Evolutionary conservation across 2,113 vertebrate genomes (phyloP).

Genomic region (Orcinus orca): DNA sequence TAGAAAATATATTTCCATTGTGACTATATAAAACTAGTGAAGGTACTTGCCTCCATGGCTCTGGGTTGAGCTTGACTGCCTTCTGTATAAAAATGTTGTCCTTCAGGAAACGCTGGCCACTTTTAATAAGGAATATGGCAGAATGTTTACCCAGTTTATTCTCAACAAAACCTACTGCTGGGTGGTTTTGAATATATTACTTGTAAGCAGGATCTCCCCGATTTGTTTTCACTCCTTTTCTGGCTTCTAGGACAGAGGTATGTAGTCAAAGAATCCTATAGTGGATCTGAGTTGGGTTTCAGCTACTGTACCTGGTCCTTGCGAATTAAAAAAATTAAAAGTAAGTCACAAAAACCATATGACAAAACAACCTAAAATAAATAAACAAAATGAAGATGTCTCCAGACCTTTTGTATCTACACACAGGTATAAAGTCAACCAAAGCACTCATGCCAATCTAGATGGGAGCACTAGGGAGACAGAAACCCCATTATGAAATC

Average conservation of each 20-base stretch:
- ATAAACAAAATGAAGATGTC: conserved; percentile 79
- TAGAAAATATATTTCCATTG: conserved; percentile 67
- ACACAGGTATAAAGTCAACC: conserved; percentile 81
- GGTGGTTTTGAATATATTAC: background rate
- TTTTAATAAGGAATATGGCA: conserved; percentile 36
- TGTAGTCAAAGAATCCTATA: conserved; percentile 80
- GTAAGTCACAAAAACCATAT: conserved; percentile 69
- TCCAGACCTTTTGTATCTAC: conserved; percentile 81
- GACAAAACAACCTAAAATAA: conserved; percentile 82
- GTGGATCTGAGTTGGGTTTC: conserved; percentile 78
- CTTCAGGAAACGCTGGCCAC: conserved; percentile 61
- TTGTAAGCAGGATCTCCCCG: conserved; percentile 48
- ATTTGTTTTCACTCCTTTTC: conserved; percentile 49
- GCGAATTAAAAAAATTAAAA: conserved; percentile 75
- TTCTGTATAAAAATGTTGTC: conserved; percentile 59
- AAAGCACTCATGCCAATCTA: conserved; percentile 77
- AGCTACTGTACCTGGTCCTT: conserved; percentile 85
- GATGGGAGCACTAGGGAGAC: conserved; percentile 76
- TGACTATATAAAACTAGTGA: conserved; percentile 54
- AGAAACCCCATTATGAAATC: conserved; percentile 68
- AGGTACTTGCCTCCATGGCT: conserved; percentile 48
- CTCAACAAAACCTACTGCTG: conserved; percentile 19
- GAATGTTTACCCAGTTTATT: background rate
- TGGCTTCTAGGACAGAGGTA: conserved; percentile 78
- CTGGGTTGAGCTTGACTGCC: conserved; percentile 38